phyloP scores from a whole-genome alignment of 2,797 vertebrate species.

The Leuciscus waleckii region DNA sequence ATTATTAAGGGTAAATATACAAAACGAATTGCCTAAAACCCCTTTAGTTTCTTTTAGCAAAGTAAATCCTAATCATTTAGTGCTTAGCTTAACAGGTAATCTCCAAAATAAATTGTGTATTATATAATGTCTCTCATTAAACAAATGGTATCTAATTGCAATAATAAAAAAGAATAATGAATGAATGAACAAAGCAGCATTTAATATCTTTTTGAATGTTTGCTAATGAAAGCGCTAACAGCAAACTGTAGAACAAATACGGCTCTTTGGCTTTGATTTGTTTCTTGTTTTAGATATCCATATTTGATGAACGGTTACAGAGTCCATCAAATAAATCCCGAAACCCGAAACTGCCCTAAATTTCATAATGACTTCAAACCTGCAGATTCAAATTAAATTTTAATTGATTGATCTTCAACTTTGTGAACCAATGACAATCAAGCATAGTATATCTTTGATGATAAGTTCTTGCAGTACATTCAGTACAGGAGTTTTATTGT shows the following conservation, averaged over 20 bases:
- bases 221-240: background rate
- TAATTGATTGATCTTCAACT: slow-evolving; percentile 41
- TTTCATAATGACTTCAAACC: slow-evolving; percentile 69
- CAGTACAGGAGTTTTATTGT: background rate
- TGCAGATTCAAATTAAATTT: slow-evolving; percentile 31
- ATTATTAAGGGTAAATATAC: background rate
- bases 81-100: background rate
- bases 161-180: background rate
- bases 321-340: slow-evolving; percentile 71
- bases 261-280: slow-evolving; percentile 1
- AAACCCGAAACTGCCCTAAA: slow-evolving; percentile 79
- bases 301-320: slow-evolving; percentile 53
- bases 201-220: background rate
- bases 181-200: background rate
- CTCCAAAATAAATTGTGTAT: background rate
- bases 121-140: background rate
- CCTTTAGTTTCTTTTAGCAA: background rate
- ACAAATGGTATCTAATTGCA: background rate
- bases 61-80: background rate
- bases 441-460: background rate
- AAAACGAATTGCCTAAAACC: background rate
- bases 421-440: background rate
- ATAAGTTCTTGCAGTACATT: background rate
- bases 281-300: background rate
- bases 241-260: background rate